Percentiles rank a stretch among this genome's conserved stretches.
These are phyloP conservation scores for Callithrix jacchus DNA, from an alignment of 2,113 vertebrate species.

Conservation along the genomic window DNA sequence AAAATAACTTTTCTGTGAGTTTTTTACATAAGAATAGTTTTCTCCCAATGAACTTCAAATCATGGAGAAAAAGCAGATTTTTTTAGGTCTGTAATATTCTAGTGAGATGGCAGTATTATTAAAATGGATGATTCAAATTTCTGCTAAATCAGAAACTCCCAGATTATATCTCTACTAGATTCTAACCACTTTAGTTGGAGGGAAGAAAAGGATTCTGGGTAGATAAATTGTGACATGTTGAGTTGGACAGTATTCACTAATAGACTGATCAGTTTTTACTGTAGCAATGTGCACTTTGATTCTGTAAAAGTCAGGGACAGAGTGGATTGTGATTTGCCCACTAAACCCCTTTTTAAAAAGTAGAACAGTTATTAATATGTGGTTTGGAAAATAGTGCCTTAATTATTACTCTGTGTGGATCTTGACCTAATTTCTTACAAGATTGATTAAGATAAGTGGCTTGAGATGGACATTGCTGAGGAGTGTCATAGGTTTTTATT, in stretches of 20 bases:
- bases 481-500: background rate
- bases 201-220: background rate
- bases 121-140: constrained; percentile 40
- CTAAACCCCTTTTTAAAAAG: too few relatives aligned
- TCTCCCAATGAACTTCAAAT: constrained; percentile 14
- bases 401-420: background rate
- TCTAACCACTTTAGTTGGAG: background rate
- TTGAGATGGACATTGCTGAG: background rate
- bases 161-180: background rate
- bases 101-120: background rate
- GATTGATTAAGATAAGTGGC: background rate
- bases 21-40: constrained; percentile 46
- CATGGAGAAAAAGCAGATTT: background rate
- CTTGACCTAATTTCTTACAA: background rate
- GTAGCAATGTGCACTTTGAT: background rate
- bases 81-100: background rate
- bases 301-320: too few relatives aligned
- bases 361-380: background rate
- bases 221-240: constrained; percentile 4
- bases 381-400: background rate
- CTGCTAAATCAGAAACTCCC: background rate
- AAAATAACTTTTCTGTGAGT: background rate
- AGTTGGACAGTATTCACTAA: background rate
- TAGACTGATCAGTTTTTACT: background rate
- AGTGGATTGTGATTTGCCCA: too few relatives aligned